A percentile compares a stretch with the other conserved stretches of the same genome.
Evolutionary conservation across 2,888 invertebrate species (phyloP).

Genomic region (Altica lythri): DNA sequence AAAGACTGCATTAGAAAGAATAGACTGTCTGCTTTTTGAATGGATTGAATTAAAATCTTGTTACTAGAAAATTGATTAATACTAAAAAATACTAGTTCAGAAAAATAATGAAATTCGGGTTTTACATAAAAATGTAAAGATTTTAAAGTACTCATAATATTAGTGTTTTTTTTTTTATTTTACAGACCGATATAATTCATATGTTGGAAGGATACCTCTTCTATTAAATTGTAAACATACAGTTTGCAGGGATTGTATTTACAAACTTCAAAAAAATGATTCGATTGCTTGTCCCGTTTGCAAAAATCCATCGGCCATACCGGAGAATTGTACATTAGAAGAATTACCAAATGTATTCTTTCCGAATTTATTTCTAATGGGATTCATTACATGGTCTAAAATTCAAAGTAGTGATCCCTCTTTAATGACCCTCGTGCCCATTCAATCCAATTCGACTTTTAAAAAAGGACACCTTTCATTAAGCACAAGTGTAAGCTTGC

Average conservation of each 20-base stretch:
- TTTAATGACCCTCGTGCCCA: slow-evolving; percentile 21
- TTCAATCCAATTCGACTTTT: neutral
- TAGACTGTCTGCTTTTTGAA: neutral
- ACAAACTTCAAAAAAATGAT: slow-evolving; percentile 45
- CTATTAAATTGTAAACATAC: slow-evolving; percentile 70
- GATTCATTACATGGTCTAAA: slow-evolving; percentile 42
- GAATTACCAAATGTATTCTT: slow-evolving; percentile 48
- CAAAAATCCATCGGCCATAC: slow-evolving; percentile 51
- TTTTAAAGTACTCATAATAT: too few relatives aligned
- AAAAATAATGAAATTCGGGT: too few relatives aligned
- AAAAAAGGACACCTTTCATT: too few relatives aligned
- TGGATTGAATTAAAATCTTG: neutral
- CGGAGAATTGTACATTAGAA: slow-evolving; percentile 28
- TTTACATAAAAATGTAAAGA: too few relatives aligned
- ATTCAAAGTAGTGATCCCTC: slow-evolving; percentile 14
- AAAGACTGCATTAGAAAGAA: neutral
- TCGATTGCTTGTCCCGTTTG: slow-evolving; percentile 60
- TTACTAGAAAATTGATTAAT: neutral
- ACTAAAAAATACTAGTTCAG: neutral
- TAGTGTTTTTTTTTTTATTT: slow-evolving; percentile 3
- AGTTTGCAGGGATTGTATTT: slow-evolving; percentile 68
- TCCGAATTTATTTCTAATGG: slow-evolving; percentile 54
- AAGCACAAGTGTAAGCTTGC: too few relatives aligned
- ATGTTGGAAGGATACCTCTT: slow-evolving; percentile 59
- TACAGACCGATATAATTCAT: slow-evolving; percentile 37